Percentiles rank a stretch among this genome's conserved stretches.
phyloP scores from a whole-genome alignment of 2,797 vertebrate genomes.

The Sebastes cheni region DNA sequence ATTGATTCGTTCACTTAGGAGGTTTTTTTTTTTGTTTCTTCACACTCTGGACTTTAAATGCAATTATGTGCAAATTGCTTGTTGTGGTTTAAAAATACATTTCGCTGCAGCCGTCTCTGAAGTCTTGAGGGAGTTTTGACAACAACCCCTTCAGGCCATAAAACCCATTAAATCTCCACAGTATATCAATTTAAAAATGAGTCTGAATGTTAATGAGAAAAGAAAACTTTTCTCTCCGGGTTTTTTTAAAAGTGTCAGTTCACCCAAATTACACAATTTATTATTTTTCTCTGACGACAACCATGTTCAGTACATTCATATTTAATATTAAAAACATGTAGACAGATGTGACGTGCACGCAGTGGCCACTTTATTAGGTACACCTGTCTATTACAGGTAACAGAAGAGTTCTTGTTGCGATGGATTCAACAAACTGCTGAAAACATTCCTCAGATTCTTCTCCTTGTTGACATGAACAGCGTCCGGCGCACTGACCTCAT shows the following conservation, averaged over 20 bases:
- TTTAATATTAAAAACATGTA: not conserved
- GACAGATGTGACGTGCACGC: not conserved
- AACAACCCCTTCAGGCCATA: not conserved
- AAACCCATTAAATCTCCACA: slow-evolving; percentile 19
- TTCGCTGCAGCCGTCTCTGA: not conserved
- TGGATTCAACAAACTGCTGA: too few relatives aligned
- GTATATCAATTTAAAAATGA: not conserved
- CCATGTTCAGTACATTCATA: not conserved
- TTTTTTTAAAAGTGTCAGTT: not conserved
- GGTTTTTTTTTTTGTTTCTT: not conserved
- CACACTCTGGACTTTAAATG: not conserved
- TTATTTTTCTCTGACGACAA: not conserved
- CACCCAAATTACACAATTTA: not conserved
- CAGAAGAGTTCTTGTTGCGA: too few relatives aligned
- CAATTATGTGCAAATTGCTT: not conserved
- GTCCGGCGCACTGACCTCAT: too few relatives aligned
- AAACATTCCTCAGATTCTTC: too few relatives aligned
- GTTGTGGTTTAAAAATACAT: not conserved
- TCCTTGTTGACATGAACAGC: too few relatives aligned
- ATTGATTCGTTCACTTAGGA: not conserved
- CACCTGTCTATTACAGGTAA: too few relatives aligned
- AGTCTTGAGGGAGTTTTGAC: not conserved
- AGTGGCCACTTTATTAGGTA: not conserved
- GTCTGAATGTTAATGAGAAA: not conserved
- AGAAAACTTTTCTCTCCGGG: not conserved